Conservation (phyloP, 1,140 invertebrate genomes). For the Manduca sexta region DNA sequence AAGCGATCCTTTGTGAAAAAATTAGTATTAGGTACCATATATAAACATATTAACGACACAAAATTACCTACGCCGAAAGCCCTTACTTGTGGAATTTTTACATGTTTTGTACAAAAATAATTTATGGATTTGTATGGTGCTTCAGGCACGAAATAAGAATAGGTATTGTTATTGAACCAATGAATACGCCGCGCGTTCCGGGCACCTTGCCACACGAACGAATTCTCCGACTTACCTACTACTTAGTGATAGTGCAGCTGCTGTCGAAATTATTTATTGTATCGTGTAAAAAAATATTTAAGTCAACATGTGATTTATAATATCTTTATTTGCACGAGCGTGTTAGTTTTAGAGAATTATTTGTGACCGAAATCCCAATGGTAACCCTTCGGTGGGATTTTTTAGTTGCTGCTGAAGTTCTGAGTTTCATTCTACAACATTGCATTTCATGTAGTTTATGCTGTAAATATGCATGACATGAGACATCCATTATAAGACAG, state of each 20-base stretch:
- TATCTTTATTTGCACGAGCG: too few species aligned
- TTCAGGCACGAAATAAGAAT: conserved; percentile 9
- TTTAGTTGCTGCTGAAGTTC: too few species aligned
- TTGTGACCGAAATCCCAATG: too few species aligned
- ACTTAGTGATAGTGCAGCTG: neutral
- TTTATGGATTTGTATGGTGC: conserved; percentile 4
- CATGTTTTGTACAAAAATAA: conserved; percentile 1
- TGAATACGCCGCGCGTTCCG: conserved; percentile 27
- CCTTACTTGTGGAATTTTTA: neutral
- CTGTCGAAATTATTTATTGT: conserved; percentile 3
- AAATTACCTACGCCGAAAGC: neutral
- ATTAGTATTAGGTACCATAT: neutral
- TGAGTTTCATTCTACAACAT: too few species aligned
- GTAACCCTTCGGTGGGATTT: too few species aligned
- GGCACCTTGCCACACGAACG: conserved; percentile 51
- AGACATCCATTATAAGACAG: too few species aligned
- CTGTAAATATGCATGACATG: too few species aligned
- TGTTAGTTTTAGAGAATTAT: too few species aligned
- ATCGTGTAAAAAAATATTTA: neutral
- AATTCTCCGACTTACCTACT: conserved; percentile 9
- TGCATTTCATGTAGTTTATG: too few species aligned
- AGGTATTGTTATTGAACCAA: conserved; percentile 24
- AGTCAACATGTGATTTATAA: neutral
- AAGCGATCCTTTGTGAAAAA: neutral
- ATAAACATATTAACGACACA: neutral